phyloP scores from a whole-genome alignment of 1,140 invertebrate species.

The Sarcophaga bullata region DNA sequence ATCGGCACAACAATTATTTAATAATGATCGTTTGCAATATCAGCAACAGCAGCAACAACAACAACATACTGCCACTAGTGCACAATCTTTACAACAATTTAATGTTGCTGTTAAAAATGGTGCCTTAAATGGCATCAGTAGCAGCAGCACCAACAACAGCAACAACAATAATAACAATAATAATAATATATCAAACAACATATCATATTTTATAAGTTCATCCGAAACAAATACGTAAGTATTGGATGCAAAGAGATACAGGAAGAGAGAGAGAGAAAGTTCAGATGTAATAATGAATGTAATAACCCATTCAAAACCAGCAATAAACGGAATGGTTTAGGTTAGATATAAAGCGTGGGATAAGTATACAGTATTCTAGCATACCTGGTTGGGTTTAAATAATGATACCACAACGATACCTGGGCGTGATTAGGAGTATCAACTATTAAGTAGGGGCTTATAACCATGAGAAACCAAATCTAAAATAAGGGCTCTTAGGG shows the following conservation, averaged over 20 bases:
- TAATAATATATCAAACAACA: conserved; percentile 37
- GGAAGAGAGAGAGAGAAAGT: too few relatives aligned
- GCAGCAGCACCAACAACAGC: conserved; percentile 43
- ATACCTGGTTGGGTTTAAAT: too few relatives aligned
- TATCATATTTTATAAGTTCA: conserved; percentile 36
- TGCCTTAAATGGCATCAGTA: conserved; percentile 5
- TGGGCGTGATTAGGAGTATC: too few relatives aligned
- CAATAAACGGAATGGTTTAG: too few relatives aligned
- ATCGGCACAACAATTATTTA: neutral
- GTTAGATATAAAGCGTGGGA: too few relatives aligned
- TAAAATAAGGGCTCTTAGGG: too few relatives aligned
- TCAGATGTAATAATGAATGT: too few relatives aligned
- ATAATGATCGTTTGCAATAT: neutral
- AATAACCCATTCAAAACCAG: too few relatives aligned
- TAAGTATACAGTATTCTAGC: too few relatives aligned
- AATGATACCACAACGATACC: too few relatives aligned
- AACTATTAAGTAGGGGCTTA: too few relatives aligned
- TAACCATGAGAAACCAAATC: too few relatives aligned
- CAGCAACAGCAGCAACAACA: neutral
- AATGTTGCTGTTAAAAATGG: neutral
- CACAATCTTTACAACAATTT: conserved; percentile 31
- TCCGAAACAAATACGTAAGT: conserved; percentile 27
- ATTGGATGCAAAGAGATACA: neutral
- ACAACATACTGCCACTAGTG: neutral
- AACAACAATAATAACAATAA: neutral